Evolutionary conservation across 2,888 invertebrate genomes (phyloP).

Genomic region (Panopea generosa): DNA sequence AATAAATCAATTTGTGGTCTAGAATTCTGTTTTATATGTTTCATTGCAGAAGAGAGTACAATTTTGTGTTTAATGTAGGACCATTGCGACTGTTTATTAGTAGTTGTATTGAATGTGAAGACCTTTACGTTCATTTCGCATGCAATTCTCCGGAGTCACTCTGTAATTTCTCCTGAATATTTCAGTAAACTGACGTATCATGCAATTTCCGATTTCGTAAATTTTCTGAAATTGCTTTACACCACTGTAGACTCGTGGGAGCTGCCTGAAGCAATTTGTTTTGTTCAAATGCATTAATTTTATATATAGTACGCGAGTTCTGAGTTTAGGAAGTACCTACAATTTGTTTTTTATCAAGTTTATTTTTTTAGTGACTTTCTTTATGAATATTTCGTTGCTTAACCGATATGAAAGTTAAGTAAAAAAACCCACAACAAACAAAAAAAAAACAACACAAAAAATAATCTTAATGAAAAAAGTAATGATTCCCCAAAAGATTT

Average conservation of each 20-base stretch:
- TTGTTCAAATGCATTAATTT: no score
- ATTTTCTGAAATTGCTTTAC: conserved; percentile 45
- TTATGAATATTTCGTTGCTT: no score
- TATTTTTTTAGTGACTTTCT: no score
- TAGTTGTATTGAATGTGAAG: conserved; percentile 38
- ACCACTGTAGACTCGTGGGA: conserved; percentile 9
- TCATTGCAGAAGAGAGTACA: conserved; percentile 40
- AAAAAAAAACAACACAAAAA: no score
- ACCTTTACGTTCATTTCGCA: conserved; percentile 42
- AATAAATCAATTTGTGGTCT: conserved; percentile 20
- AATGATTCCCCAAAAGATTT: no score
- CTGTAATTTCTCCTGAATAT: conserved; percentile 44
- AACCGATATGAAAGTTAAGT: no score
- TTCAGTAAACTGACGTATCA: conserved; percentile 35
- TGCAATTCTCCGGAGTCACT: conserved; percentile 29
- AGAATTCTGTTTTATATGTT: conserved; percentile 44
- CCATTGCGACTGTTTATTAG: conserved; percentile 40
- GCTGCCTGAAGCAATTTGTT: not conserved
- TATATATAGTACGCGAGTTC: no score
- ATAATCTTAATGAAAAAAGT: no score
- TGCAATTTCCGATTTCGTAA: conserved; percentile 47
- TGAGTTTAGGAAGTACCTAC: no score
- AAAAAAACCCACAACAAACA: no score
- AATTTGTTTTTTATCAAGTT: no score
- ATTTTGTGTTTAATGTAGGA: conserved; percentile 48